Conservation (phyloP, 2,113 vertebrate species). For the Mus spicilegus region DNA sequence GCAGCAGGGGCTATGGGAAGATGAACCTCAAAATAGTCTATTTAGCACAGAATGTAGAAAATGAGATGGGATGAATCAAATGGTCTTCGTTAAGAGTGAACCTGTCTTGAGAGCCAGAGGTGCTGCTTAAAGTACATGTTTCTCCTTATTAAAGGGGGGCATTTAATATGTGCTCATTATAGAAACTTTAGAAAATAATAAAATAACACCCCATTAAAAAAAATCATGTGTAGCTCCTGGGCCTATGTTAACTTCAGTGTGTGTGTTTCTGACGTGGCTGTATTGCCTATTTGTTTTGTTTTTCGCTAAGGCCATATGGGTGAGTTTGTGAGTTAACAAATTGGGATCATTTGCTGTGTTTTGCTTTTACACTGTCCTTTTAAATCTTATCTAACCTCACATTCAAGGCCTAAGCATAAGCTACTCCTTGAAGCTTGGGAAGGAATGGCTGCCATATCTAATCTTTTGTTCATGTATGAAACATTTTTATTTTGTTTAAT, state of each 20-base stretch:
- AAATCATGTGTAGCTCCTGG: neutral
- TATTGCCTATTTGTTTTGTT: neutral
- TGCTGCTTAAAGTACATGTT: slow-evolving; percentile 56
- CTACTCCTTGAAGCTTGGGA: slow-evolving; percentile 4
- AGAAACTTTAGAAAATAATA: slow-evolving; percentile 18
- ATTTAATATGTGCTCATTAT: slow-evolving; percentile 8
- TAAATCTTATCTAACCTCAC: neutral
- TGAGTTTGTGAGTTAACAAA: neutral
- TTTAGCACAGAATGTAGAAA: slow-evolving; percentile 82
- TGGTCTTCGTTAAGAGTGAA: slow-evolving; percentile 78
- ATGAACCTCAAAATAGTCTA: slow-evolving; percentile 82
- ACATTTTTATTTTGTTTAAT: slow-evolving; percentile 25
- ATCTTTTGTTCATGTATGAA: neutral
- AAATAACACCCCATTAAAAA: neutral
- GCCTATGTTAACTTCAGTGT: neutral
- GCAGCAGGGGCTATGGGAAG: slow-evolving; percentile 82
- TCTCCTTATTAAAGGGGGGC: slow-evolving; percentile 56
- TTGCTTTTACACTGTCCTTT: neutral
- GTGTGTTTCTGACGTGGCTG: neutral
- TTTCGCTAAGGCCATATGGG: neutral
- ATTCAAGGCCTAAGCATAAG: neutral
- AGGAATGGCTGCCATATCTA: neutral
- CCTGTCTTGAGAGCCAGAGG: slow-evolving; percentile 61
- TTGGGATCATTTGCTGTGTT: neutral
- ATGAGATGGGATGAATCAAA: slow-evolving; percentile 82